Conservation (phyloP, 1,140 invertebrate species). For the Heliconius himera region DNA sequence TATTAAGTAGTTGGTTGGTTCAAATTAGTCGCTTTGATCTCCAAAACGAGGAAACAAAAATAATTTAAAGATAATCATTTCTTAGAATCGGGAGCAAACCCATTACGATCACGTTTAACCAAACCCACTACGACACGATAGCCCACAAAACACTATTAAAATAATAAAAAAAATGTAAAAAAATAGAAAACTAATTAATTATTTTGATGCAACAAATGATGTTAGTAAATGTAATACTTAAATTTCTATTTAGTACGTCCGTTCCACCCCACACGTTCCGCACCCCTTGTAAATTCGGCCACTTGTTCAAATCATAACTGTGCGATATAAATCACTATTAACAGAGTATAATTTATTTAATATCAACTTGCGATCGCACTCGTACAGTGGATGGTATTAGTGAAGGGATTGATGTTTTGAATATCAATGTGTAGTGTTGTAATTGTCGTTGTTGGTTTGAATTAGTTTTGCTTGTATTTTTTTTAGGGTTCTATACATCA, state of each 20-base stretch:
- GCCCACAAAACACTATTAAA: background rate
- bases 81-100: no score
- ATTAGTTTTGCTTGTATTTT: background rate
- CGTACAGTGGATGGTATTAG: constrained; percentile 30
- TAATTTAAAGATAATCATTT: no score
- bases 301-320: constrained; percentile 78
- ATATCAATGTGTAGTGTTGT: background rate
- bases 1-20: no score
- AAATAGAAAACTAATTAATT: background rate
- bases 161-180: background rate
- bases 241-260: constrained; percentile 5
- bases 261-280: constrained; percentile 31
- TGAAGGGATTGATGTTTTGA: constrained; percentile 13
- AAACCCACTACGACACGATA: no score
- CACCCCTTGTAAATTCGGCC: constrained; percentile 64
- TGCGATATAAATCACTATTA: constrained; percentile 78
- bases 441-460: background rate
- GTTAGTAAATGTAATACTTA: constrained; percentile 11
- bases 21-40: no score
- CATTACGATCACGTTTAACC: no score
- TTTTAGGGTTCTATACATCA: no score
- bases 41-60: no score
- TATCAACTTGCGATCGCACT: constrained; percentile 64
- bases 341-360: constrained; percentile 77
- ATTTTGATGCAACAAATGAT: background rate